Evolutionary conservation across 1,140 invertebrate species (phyloP), one percentile per base, ranked within the genome.

Genomic region (Glomeris maerens): DNA sequence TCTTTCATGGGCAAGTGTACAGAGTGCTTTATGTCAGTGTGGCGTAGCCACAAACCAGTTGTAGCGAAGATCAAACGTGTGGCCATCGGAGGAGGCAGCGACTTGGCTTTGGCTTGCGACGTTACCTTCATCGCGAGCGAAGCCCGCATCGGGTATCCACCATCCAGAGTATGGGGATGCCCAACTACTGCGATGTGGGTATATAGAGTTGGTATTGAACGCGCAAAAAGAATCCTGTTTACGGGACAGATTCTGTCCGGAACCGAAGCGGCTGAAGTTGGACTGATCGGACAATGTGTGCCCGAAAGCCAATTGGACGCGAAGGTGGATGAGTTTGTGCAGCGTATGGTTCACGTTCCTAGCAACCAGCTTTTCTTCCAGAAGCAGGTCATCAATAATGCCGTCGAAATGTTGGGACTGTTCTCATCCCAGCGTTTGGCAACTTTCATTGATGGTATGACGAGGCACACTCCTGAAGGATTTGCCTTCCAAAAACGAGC

Each of bases 331-430:
- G 50, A 56, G 1, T 57, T 61, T 27, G 36, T 57, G 1, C 17
- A 51, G 1, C 13, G 52, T 27, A 45, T 61, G 3, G 44, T 53
- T 13, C 54, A 51, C 10, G 55, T 61, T 17, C 59, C 59, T 27
- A 55, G 42, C 17, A 61, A 61, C 44, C 59, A 61, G 38, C 46
- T 61, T 0, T 61, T 55, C 47, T 59, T 60, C 39, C 59, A 60
- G 42, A 61, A 61, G 38, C 57, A 57, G 48, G 50, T 61, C 41
- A 49, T 61, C 17, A 61, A 61, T 44, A 49, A 59, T 20, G 59
- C 57, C 0, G 57, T 61, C 2, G 59, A 61, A 49, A 28, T 42
- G 21, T 54, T 53, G 54, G 59, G 59, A 1, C 40, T 61, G 7
- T 1, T 23, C 1, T 28, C 50, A 7, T 58, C 59, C 20, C 59